Base-by-base conservation (phyloP, 2,888 invertebrate species). In the Chromoteleia sp. region DNA sequence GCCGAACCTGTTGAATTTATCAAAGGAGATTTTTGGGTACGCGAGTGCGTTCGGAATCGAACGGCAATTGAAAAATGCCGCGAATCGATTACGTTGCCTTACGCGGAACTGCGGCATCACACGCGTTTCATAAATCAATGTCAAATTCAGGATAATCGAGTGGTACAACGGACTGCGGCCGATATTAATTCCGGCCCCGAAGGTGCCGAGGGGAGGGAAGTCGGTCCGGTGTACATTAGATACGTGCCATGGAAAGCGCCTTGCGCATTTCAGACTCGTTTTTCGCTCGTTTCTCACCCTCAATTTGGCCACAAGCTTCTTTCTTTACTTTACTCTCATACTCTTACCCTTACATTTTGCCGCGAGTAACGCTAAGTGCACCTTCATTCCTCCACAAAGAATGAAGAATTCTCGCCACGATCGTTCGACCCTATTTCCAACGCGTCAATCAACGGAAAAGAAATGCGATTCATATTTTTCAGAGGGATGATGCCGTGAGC, bases 101-200 rank as follows among this genome's bases (percentile, higher is more conserved):
- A 78, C 65, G 67, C 41, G 54, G 25, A 82, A 78, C 70, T 65
- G 84, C 85, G 83, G 81, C 83, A 85, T 86, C 87, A 85, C 85
- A 85, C 86, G 83, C 79, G 73, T 77, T 83, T 85, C 87, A 89
- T 89, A 89, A 87, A 90, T 90, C 90, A 89, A 87, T 85, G 90
- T 89, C 90, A 87, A 85, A 86, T 85, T 80, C 86, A 85, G 86
- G 87, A 83, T 89, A 90, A 89, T 89, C 88, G 89, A 88, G 86
- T 85, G 87, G 79, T 81, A 84, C 83, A 85, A 71, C 83, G 80
- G 81, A 71, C 81, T 73, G 79, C 75, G 74, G 77, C 58, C 83
- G 83, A 80, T 83, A 83, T 83, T 83, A 81, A 83, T 83, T 82
- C 70, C 41, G 41, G 59, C 45, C 59, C 54, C 41, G 65, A 54